Evolutionary conservation across 2,888 invertebrate genomes (phyloP).

Genomic region (Erebia aethiops): DNA sequence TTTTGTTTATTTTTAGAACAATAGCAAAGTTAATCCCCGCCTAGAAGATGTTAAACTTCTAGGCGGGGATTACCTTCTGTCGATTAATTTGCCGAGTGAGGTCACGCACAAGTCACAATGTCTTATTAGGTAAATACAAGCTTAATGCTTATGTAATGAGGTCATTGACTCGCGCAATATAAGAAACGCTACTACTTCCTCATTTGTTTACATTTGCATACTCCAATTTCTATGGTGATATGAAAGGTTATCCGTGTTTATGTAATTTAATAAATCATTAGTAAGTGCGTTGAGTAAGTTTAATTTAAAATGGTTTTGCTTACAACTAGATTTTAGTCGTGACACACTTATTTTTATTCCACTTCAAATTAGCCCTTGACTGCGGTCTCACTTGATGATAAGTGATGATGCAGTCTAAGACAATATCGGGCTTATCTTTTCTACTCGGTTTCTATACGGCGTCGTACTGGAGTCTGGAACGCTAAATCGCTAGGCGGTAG

Average conservation of each 20-base stretch:
- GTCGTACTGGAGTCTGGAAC: no score
- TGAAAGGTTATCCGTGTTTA: constrained; percentile 13
- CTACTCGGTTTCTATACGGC: no score
- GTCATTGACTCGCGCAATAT: constrained; percentile 34
- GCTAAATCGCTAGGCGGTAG: no score
- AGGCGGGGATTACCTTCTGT: constrained; percentile 12
- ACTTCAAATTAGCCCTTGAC: no score
- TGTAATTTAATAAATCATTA: not conserved
- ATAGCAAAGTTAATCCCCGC: no score
- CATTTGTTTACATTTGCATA: constrained; percentile 22
- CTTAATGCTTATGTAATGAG: constrained; percentile 44
- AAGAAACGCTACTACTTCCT: constrained; percentile 12
- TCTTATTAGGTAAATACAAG: constrained; percentile 32
- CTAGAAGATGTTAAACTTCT: no score
- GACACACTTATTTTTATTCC: not conserved
- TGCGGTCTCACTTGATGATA: no score
- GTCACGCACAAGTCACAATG: constrained; percentile 7
- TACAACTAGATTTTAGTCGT: not conserved
- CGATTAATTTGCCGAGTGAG: constrained; percentile 15
- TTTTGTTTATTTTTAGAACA: not conserved
- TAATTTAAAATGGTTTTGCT: not conserved
- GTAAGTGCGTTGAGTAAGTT: not conserved
- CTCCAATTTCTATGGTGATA: constrained; percentile 19
- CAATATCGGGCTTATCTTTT: no score
- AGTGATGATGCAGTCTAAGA: no score